These are phyloP conservation scores for Drosophila ezoana DNA, from an alignment of 2,888 invertebrate genomes.

Conservation along the genomic window DNA sequence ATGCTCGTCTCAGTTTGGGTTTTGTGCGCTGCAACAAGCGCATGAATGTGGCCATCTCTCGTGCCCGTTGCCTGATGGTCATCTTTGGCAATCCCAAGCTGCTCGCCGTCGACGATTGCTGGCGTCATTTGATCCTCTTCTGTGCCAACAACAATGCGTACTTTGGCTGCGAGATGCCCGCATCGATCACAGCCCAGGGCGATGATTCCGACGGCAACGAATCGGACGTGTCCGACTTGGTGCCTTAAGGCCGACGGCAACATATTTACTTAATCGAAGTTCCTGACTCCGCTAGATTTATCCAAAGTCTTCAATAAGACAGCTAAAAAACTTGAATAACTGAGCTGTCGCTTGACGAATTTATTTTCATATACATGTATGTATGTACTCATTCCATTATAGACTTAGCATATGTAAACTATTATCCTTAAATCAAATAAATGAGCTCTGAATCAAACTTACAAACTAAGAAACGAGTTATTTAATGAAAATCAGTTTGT, in stretches of 20 bases:
- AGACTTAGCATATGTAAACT: background rate
- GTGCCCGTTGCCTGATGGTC: constrained; percentile 90
- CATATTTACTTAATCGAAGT: background rate
- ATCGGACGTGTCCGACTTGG: background rate
- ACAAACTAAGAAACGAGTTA: no score
- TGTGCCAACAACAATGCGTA: constrained; percentile 88
- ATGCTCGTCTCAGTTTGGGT: constrained; percentile 87
- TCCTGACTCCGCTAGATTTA: constrained; percentile 32
- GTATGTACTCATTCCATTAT: constrained; percentile 1
- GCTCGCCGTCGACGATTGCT: constrained; percentile 88
- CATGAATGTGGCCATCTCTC: constrained; percentile 95
- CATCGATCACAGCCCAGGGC: constrained; percentile 18
- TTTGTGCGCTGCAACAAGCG: constrained; percentile 91
- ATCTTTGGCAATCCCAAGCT: constrained; percentile 94
- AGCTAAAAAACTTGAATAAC: background rate
- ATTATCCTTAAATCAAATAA: background rate
- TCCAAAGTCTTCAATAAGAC: constrained; percentile 19
- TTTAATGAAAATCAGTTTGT: no score
- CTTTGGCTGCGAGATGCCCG: constrained; percentile 89
- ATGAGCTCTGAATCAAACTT: background rate
- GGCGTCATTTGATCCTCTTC: constrained; percentile 88
- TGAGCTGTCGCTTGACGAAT: constrained; percentile 6
- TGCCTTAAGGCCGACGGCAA: constrained; percentile 6
- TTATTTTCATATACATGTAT: constrained; percentile 17
- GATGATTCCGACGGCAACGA: constrained; percentile 2